Evolutionary conservation across 1,140 invertebrate species (phyloP).

Genomic region (Diorhabda sublineata): DNA sequence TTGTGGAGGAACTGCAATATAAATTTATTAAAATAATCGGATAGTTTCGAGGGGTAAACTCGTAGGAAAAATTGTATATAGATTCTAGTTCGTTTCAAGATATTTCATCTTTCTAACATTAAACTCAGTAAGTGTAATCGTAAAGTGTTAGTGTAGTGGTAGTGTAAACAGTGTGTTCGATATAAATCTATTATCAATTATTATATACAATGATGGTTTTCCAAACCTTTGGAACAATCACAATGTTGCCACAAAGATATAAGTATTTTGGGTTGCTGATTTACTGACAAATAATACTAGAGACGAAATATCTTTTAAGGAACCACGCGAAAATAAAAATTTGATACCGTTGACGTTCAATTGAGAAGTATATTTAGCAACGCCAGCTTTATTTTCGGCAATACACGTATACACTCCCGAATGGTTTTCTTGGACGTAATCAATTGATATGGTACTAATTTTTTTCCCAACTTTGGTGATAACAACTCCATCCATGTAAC

Average conservation of each 20-base stretch:
- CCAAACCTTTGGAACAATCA: too few relatives aligned
- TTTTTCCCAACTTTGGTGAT: conserved; percentile 51
- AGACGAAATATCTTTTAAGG: neutral
- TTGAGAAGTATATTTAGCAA: conserved; percentile 47
- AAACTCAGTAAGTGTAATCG: too few relatives aligned
- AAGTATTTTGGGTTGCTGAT: too few relatives aligned
- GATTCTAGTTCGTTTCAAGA: too few relatives aligned
- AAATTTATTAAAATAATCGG: neutral
- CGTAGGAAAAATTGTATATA: too few relatives aligned
- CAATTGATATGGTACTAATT: conserved; percentile 57
- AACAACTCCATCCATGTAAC: conserved; percentile 40
- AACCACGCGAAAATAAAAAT: conserved; percentile 51
- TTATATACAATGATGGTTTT: too few relatives aligned
- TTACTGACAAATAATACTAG: neutral
- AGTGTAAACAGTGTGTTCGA: too few relatives aligned
- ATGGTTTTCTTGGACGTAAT: conserved; percentile 52
- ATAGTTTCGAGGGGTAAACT: too few relatives aligned
- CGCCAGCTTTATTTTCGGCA: conserved; percentile 54
- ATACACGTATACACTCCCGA: conserved; percentile 58
- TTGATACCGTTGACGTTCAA: conserved; percentile 57
- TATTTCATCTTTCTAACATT: too few relatives aligned
- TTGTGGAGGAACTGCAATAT: conserved; percentile 52
- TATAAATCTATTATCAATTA: too few relatives aligned
- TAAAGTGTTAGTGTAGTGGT: too few relatives aligned
- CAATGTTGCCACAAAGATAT: too few relatives aligned